These are phyloP conservation scores for Xylocampa areola DNA, from an alignment of 2,888 invertebrate species.

Conservation along the genomic window DNA sequence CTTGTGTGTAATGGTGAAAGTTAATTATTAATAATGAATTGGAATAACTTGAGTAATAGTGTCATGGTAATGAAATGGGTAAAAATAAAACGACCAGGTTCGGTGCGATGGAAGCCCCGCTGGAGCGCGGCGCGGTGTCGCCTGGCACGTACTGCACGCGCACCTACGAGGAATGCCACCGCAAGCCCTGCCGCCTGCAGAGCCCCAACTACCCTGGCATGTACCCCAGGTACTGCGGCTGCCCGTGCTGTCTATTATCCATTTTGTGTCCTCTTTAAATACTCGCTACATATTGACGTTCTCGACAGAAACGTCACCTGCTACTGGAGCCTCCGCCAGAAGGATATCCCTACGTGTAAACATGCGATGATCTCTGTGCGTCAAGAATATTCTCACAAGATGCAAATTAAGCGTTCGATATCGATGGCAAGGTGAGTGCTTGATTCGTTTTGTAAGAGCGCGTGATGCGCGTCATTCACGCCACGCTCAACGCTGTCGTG, in stretches of 20 bases:
- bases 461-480: background rate
- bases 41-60: too few species aligned
- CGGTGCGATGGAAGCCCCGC: constrained; percentile 93
- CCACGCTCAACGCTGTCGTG: background rate
- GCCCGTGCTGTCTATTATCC: too few species aligned
- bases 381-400: constrained; percentile 93
- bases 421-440: constrained; percentile 90
- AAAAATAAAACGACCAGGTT: constrained; percentile 89
- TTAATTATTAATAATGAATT: too few species aligned
- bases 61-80: too few species aligned
- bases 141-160: constrained; percentile 96
- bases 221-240: constrained; percentile 89
- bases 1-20: too few species aligned
- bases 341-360: constrained; percentile 96
- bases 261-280: too few species aligned
- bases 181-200: constrained; percentile 95
- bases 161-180: constrained; percentile 95
- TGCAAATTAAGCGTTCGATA: constrained; percentile 92
- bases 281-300: background rate
- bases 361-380: constrained; percentile 97
- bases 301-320: constrained; percentile 95
- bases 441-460: background rate
- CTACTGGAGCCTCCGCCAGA: constrained; percentile 96
- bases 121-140: constrained; percentile 95
- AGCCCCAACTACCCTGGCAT: constrained; percentile 97